These are phyloP conservation scores for Limnephilus lunatus DNA, from an alignment of 2,888 invertebrate genomes.

Conservation along the genomic window DNA sequence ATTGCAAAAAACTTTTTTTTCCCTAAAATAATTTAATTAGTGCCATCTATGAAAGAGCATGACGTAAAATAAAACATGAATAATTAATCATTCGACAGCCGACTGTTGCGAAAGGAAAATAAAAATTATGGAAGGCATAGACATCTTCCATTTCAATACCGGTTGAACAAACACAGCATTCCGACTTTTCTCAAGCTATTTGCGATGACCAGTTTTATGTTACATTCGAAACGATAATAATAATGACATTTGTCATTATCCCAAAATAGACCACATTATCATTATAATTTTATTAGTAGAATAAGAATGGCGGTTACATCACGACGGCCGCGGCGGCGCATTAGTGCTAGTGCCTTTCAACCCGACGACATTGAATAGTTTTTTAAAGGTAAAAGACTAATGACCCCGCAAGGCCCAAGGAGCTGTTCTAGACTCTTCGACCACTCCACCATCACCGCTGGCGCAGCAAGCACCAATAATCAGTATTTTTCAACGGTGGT, in stretches of 20 bases:
- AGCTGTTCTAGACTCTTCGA: background rate
- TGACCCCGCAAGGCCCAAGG: background rate
- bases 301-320: background rate
- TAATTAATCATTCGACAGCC: too few relatives aligned
- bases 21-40: too few relatives aligned
- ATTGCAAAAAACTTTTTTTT: too few relatives aligned
- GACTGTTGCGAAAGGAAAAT: too few relatives aligned
- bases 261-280: background rate
- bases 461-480: background rate
- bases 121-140: background rate
- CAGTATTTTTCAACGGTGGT: background rate
- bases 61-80: too few relatives aligned
- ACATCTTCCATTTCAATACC: background rate
- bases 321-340: background rate
- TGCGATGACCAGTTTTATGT: background rate
- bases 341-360: background rate
- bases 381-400: conserved; percentile 23
- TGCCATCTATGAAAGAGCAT: too few relatives aligned
- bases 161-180: background rate
- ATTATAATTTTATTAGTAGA: background rate
- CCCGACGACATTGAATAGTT: conserved; percentile 13
- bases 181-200: background rate
- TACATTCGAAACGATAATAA: background rate
- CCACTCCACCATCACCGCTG: background rate
- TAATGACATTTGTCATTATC: background rate